Base-by-base conservation (phyloP, 2,797 vertebrate genomes). In the Macropus fuliginosus region DNA sequence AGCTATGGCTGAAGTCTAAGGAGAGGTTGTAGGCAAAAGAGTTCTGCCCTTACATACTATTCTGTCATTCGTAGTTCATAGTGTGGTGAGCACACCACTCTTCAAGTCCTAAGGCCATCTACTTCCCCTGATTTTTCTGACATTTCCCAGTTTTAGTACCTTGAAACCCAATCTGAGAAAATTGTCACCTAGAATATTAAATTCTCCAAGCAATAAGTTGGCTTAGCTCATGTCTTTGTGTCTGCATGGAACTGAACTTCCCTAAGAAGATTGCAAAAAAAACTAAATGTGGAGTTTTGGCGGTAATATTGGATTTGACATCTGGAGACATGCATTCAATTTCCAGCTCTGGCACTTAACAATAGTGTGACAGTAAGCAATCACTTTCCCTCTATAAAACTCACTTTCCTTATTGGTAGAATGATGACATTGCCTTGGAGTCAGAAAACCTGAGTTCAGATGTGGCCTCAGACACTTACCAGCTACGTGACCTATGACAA, bases 111-210 rank as follows among this genome's bases (percentile, higher is more conserved):
- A 91, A 90, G 50, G 55, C 24, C 62, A 56, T 93, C 29, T 29
- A 31, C 9, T 11, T 59, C 94, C n/a, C 95, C 90, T 94, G 92
- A 91, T 92, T 93, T 94, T 94, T 57, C 46, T 74, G 56, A 57
- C 27, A 94, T 89, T 46, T 55, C 90, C 55, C 40, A 27, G 27
- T 87, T 87, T 50, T 46, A 87, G 21, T 87, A 50, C 40, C 74
- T 40, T 92, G 34, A 93, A 94, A 87, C 93, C 90, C 95, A 94
- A 89, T 62, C 59, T 87, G 66, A 55, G 34, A 93, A 96, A 91
- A 91, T 6, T 6, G 74, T 14, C 34, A 94, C 34, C 56, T 93
- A 2, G 90, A 28, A 93, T 54, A 94, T 97, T 94, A 50, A 55
- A 91, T 95, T 92, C 94, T 87, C 94, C 5, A 46, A 89, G 50